A percentile compares a stretch with the other conserved stretches of the same genome.
Evolutionary conservation across 2,797 vertebrate species (phyloP).

Genomic region (Anolis apletophallus): DNA sequence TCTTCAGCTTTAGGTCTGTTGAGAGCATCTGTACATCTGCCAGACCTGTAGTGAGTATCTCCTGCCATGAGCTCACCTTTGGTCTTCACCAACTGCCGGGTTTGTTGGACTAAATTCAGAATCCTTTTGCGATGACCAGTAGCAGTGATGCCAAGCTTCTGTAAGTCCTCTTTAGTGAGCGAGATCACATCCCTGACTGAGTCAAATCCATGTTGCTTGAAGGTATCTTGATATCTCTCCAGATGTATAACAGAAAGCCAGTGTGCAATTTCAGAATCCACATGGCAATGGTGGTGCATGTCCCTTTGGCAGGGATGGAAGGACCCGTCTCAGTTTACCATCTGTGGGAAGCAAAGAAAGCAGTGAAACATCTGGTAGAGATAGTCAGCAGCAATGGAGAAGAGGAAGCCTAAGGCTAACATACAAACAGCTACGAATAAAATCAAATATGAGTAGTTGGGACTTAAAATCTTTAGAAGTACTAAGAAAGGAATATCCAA

Average conservation of each 20-base stretch:
- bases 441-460: too few species aligned
- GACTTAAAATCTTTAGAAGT: too few species aligned
- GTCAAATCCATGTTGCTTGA: constrained; percentile 85
- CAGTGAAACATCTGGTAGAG: constrained; percentile 1
- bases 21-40: constrained; percentile 3
- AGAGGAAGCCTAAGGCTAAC: neutral
- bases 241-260: constrained; percentile 91
- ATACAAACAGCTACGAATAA: too few species aligned
- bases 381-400: neutral
- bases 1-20: constrained; percentile 29
- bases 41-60: constrained; percentile 41
- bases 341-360: constrained; percentile 58
- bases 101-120: constrained; percentile 81
- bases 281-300: constrained; percentile 82
- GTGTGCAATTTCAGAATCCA: constrained; percentile 84
- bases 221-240: constrained; percentile 88
- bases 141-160: constrained; percentile 88
- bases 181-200: constrained; percentile 80
- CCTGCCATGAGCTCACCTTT: neutral
- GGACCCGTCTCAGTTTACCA: constrained; percentile 75
- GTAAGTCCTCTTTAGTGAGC: constrained; percentile 85
- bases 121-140: constrained; percentile 97
- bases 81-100: neutral
- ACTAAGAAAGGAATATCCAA: too few species aligned
- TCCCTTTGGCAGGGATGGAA: constrained; percentile 65